A percentile compares a stretch with the other conserved stretches of the same genome.
phyloP scores from a whole-genome alignment of 2,113 vertebrate species.

The Heterochromis multidens region DNA sequence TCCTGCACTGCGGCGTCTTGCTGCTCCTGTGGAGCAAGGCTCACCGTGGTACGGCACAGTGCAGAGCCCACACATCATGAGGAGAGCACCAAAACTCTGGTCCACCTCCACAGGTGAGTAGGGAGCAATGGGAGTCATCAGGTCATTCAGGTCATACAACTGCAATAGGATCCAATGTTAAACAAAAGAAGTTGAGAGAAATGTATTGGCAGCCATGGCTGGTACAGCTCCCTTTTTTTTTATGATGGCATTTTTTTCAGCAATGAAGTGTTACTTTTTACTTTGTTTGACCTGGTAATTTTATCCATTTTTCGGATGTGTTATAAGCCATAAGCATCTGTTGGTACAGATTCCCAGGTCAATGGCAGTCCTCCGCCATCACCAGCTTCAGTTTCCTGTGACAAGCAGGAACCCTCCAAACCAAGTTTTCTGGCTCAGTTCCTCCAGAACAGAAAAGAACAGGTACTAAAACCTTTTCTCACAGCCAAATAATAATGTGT shows the following conservation, averaged over 20 bases:
- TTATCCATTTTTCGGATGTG: not conserved
- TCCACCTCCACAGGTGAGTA: constrained; percentile 81
- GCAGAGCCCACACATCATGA: constrained; percentile 81
- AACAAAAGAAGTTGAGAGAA: not conserved
- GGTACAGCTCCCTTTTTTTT: not conserved
- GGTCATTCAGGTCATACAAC: not conserved
- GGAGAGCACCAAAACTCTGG: constrained; percentile 89
- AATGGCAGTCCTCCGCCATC: constrained; percentile 57
- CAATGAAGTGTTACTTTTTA: not conserved
- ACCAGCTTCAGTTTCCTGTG: constrained; percentile 40
- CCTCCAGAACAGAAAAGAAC: constrained; percentile 88
- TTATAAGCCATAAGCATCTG: not conserved
- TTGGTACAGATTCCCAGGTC: constrained; percentile 57
- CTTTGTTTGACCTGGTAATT: not conserved
- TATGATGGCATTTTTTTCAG: too few relatives aligned
- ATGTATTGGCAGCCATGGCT: not conserved
- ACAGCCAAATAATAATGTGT: not conserved
- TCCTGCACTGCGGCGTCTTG: constrained; percentile 71
- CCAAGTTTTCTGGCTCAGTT: constrained; percentile 77
- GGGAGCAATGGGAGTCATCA: not conserved
- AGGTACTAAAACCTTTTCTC: constrained; percentile 73
- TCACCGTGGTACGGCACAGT: constrained; percentile 80
- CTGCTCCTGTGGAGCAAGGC: constrained; percentile 70
- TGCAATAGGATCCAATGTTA: not conserved
- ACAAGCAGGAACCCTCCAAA: constrained; percentile 53